phyloP scores from a whole-genome alignment of 2,888 invertebrate genomes.

The Celastrina argiolus region DNA sequence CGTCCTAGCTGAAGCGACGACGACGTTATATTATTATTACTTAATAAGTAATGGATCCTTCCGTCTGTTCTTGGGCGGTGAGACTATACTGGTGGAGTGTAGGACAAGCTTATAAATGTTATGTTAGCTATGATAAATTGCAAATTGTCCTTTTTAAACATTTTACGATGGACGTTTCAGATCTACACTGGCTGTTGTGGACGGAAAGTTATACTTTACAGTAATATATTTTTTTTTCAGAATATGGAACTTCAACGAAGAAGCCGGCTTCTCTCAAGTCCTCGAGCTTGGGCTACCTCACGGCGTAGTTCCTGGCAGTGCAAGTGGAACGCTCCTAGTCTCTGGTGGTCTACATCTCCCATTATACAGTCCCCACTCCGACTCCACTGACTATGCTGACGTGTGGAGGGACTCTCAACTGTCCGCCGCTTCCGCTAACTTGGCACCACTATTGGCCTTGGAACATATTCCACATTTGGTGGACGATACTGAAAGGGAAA shows the following conservation, averaged over 20 bases:
- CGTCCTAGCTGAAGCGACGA: too few relatives aligned
- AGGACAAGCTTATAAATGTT: too few relatives aligned
- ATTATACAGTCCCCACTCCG: conserved; percentile 57
- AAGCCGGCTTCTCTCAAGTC: conserved; percentile 83
- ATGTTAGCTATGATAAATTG: too few relatives aligned
- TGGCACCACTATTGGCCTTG: conserved; percentile 77
- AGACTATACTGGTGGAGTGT: too few relatives aligned
- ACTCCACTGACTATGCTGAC: conserved; percentile 59
- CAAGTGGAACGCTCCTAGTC: conserved; percentile 78
- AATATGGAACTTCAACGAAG: conserved; percentile 84
- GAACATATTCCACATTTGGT: conserved; percentile 74
- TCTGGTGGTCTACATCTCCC: conserved; percentile 81
- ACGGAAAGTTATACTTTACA: too few relatives aligned
- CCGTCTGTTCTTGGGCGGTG: too few relatives aligned
- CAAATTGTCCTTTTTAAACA: too few relatives aligned
- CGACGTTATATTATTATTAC: too few relatives aligned
- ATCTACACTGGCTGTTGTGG: too few relatives aligned
- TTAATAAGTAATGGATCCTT: too few relatives aligned
- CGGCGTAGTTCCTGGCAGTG: conserved; percentile 81
- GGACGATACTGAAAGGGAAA: conserved; percentile 71
- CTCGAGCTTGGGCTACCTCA: conserved; percentile 80
- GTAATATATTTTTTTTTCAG: conserved; percentile 50
- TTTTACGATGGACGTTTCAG: too few relatives aligned
- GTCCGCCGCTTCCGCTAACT: conserved; percentile 76
- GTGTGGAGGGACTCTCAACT: conserved; percentile 70